Evolutionary conservation across 2,113 vertebrate species (phyloP).

Genomic region (Melozone crissalis): DNA sequence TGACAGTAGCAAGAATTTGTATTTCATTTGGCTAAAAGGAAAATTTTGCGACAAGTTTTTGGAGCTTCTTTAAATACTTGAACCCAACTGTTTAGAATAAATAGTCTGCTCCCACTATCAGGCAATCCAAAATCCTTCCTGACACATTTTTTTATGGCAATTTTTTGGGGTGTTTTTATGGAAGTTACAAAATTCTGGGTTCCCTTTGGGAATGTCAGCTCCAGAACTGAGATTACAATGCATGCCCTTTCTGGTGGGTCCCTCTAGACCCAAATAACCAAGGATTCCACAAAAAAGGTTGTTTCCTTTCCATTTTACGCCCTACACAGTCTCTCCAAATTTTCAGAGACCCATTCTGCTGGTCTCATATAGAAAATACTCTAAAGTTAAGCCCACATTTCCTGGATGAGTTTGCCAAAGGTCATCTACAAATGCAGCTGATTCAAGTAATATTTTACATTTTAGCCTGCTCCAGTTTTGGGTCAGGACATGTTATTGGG

Average conservation of each 20-base stretch:
- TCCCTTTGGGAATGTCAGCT: accelerated
- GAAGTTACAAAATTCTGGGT: background rate
- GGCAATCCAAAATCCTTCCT: background rate
- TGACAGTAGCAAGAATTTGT: background rate
- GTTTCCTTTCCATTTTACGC: background rate
- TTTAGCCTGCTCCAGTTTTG: background rate
- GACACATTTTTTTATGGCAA: background rate
- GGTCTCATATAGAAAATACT: background rate
- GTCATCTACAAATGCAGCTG: background rate
- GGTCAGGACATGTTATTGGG: background rate
- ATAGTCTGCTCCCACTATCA: background rate
- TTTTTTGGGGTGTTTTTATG: background rate
- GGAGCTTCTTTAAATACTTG: background rate
- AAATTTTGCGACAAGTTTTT: background rate
- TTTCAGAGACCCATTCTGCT: background rate
- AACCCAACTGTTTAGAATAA: background rate
- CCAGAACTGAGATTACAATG: background rate
- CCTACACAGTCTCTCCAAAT: background rate
- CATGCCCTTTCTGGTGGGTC: background rate
- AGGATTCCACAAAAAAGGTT: background rate
- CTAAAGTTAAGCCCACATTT: background rate
- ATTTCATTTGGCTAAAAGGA: background rate
- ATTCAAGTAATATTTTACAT: background rate
- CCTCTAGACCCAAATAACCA: background rate
- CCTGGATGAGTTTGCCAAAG: background rate